Base-by-base conservation (phyloP, 2,888 invertebrate species). In the Allophyes oxyacanthae region DNA sequence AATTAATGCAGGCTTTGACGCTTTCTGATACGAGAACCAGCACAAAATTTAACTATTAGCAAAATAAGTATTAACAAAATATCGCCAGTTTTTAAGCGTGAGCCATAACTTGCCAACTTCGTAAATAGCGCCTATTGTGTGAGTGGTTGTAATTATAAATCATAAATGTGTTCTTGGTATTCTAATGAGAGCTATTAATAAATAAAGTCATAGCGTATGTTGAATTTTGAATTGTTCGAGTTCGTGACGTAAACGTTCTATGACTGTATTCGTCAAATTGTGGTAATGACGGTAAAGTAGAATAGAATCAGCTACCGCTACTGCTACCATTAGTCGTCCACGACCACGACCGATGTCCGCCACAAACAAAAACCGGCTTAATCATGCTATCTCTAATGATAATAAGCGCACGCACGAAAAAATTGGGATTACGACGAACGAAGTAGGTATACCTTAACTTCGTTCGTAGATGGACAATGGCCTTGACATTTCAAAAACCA, bases 1-100 rank as follows among this genome's bases (percentile, higher is more conserved):
- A 20, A 44, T 48, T 50, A 67, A 59, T 69, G 49, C 63, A 57
- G 50, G 70, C 65, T 76, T 63, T 58, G 54, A 66, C n/a, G 67
- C 70, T 60, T 73, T 53, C 43, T 64, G 60, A 50, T 46, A 41
- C 51, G 25, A 33, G 10, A 46, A 30, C 55, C 36, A 36, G 33
- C 28, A 54, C 38, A 40, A 38, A 50, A 50, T 40, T 38, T 59
- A 63, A 48, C 41, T 46, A 53, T 52, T 46, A 25, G 36, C 36
- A 46, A 62, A 61, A 41, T 15, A 41, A 43, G 52, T n/a, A 43
- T 26, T 52, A 54, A 62, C 40, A 51, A 52, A 46, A 51, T 6
- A 56, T 41, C 26, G 10, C 14, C 30, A 43, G 20, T 30, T 46
- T 33, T 60, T 9, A 25, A 20, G 26, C 9, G 36, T 48, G 38